Conservation (phyloP, 2,888 invertebrate genomes). For the Drosophila ustulata region DNA sequence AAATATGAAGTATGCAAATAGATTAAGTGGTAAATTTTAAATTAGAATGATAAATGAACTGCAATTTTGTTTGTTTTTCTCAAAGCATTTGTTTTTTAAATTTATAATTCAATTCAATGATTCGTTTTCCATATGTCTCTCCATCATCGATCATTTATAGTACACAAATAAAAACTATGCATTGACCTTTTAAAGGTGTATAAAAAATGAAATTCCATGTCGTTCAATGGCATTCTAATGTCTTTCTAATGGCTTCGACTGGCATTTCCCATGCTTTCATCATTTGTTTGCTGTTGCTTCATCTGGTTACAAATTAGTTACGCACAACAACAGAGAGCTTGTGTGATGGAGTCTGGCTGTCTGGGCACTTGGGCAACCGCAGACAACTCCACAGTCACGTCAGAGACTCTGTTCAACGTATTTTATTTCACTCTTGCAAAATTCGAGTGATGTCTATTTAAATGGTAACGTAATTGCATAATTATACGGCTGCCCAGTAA, state of each 20-base stretch:
- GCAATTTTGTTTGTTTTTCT: no score
- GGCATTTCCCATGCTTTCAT: neutral
- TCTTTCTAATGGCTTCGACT: neutral
- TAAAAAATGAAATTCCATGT: neutral
- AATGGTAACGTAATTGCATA: slow-evolving; percentile 79
- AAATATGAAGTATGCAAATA: no score
- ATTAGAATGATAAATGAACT: no score
- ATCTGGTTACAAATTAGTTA: slow-evolving; percentile 7
- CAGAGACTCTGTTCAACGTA: slow-evolving; percentile 55
- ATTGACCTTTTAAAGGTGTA: no score
- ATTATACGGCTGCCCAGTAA: slow-evolving; percentile 67
- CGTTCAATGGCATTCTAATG: neutral
- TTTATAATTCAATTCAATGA: no score
- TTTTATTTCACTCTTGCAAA: slow-evolving; percentile 61
- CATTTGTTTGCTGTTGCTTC: slow-evolving; percentile 2
- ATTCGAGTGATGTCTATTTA: slow-evolving; percentile 72
- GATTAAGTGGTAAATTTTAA: no score
- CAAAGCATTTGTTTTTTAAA: no score
- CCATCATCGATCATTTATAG: no score
- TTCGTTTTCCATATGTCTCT: no score
- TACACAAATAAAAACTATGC: no score
- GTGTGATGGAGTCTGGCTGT: slow-evolving; percentile 13
- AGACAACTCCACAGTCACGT: slow-evolving; percentile 69
- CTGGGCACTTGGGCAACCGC: slow-evolving; percentile 67
- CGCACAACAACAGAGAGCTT: slow-evolving; percentile 4